These are phyloP conservation scores for Keiferia lycopersicella DNA, from an alignment of 2,888 invertebrate genomes.

Conservation along the genomic window DNA sequence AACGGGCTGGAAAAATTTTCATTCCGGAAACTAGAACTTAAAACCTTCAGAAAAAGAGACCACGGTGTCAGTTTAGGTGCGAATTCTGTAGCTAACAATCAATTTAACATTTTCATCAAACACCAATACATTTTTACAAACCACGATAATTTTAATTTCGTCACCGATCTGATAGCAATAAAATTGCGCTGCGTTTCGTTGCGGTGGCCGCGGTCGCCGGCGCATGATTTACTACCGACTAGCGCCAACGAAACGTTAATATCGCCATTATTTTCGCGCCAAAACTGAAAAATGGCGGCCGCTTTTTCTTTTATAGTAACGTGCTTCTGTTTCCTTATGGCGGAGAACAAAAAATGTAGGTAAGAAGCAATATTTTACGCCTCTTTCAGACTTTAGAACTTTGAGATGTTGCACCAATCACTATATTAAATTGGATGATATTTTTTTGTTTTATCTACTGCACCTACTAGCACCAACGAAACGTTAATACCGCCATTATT, in stretches of 20 bases:
- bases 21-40: too few species aligned
- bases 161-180: constrained; percentile 11
- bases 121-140: too few species aligned
- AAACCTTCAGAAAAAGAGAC: too few species aligned
- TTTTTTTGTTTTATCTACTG: too few species aligned
- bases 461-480: constrained; percentile 26
- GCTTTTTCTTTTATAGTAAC: constrained; percentile 24
- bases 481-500: constrained; percentile 22
- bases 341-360: too few species aligned
- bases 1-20: too few species aligned
- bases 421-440: too few species aligned
- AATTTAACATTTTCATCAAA: too few species aligned
- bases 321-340: neutral
- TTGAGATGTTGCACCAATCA: too few species aligned
- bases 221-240: constrained; percentile 27
- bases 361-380: too few species aligned
- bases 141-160: constrained; percentile 11
- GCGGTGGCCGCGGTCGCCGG: constrained; percentile 23
- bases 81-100: neutral
- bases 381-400: too few species aligned
- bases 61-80: neutral
- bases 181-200: constrained; percentile 26
- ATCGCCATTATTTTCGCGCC: constrained; percentile 9
- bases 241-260: constrained; percentile 28
- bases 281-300: constrained; percentile 19